These are phyloP conservation scores for Paracentrotus lividus DNA, from an alignment of 53 echinoderm and acorn worm genomes.

Conservation along the genomic window DNA sequence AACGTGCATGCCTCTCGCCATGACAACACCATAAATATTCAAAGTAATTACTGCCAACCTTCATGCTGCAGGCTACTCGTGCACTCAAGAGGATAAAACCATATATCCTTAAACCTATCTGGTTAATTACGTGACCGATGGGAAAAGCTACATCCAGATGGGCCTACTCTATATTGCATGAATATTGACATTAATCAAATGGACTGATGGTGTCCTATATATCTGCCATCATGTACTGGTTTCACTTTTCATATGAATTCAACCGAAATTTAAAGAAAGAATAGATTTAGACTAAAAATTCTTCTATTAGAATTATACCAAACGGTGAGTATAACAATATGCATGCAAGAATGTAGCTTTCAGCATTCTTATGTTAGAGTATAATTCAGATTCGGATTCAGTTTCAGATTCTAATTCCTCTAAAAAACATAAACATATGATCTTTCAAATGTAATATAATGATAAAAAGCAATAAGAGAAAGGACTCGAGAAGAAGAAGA, in stretches of 20 bases:
- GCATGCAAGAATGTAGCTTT: too few relatives aligned
- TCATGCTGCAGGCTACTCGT: neutral
- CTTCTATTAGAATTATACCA: neutral
- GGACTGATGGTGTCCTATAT: neutral
- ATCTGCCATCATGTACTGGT: neutral
- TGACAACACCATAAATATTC: slow-evolving; percentile 39
- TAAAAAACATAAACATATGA: too few relatives aligned
- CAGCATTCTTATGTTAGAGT: too few relatives aligned
- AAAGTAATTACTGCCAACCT: neutral
- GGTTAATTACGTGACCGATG: neutral
- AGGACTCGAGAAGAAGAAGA: too few relatives aligned
- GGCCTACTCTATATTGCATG: neutral
- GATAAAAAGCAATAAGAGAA: too few relatives aligned
- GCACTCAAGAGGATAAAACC: slow-evolving; percentile 26
- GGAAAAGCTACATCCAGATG: neutral
- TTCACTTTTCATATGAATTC: neutral
- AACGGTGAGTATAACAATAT: neutral
- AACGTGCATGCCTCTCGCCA: neutral
- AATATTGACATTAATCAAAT: neutral
- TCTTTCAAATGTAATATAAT: too few relatives aligned
- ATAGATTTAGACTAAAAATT: neutral
- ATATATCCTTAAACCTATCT: neutral
- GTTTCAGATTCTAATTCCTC: too few relatives aligned
- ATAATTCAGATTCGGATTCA: too few relatives aligned
- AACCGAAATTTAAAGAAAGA: neutral